Conservation (phyloP, 2,113 vertebrate species). For the Labeo rohita region DNA sequence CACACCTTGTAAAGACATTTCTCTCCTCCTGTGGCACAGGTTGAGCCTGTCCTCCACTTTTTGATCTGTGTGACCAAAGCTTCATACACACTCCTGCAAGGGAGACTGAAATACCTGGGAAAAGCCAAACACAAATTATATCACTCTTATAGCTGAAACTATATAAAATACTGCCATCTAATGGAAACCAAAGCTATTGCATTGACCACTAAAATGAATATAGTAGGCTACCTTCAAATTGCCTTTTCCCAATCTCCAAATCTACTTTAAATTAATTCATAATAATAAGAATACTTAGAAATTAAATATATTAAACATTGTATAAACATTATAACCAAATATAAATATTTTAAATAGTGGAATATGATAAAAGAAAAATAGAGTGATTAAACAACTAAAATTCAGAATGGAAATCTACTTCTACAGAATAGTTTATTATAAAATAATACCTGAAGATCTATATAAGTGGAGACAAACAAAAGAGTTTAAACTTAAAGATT, state of each 20-base stretch:
- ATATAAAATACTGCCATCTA: conserved; percentile 52
- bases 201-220: neutral
- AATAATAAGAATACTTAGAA: neutral
- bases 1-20: conserved; percentile 75
- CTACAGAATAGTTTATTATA: too few relatives aligned
- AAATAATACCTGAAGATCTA: too few relatives aligned
- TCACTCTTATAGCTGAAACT: neutral
- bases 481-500: neutral
- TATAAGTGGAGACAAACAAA: neutral
- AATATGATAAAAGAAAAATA: neutral
- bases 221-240: neutral
- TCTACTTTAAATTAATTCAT: neutral
- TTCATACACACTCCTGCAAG: conserved; percentile 68
- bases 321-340: neutral
- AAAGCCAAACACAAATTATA: neutral
- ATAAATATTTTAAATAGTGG: neutral
- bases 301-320: neutral
- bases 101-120: conserved; percentile 73
- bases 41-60: conserved; percentile 67
- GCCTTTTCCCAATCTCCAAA: neutral
- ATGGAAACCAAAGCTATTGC: conserved; percentile 35
- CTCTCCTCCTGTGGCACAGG: conserved; percentile 72
- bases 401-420: too few relatives aligned
- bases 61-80: conserved; percentile 75
- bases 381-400: neutral